Evolutionary conservation across 2,797 vertebrate species (phyloP), one percentile per base, ranked within the genome.

Genomic region (Bryconaethiops microstoma): DNA sequence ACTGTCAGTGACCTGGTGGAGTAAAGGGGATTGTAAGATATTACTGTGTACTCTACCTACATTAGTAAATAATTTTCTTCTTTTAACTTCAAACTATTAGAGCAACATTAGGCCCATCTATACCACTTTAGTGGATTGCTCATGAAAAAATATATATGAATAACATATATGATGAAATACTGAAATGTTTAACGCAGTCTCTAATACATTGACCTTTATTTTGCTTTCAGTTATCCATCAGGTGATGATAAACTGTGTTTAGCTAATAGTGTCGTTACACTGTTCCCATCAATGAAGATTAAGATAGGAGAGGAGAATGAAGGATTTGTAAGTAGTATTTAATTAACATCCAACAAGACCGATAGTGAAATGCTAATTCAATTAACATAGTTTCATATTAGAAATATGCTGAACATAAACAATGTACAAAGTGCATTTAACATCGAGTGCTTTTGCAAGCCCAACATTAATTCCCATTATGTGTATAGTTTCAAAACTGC

Each of bases 281-380:
- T 82, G 13, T 82, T 82, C 21, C 80, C 64, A 19, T 77, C 80
- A 64, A 65, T 81, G 48, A 40, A 69, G 40, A 82, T 76, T 29
- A 82, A 72, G 67, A 77, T 82, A 35, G 67, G 13, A 64, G 72
- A 82, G 25, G 68, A 77, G 29, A 82, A 77, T 42, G 65, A 82
- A 76, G 80, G 80, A 70, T 77, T 76, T 82, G 74, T 82, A 77
- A 82, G 74, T 81, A 75, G 63, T 55, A 8, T 54, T 64, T 76
- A 63, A 10, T 77, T 40, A 5, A 35, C 23, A 63, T 7, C 23
- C n/a, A 60, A 12, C 21, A 29, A 12, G 10, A 14, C 23, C 1
- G 29, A 0, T 29, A 12, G 5, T 59, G 55, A 59, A 21, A 59
- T 21, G 21, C 8, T 13, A 10, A 50, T 13, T 50, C 10, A 12